phyloP scores from a whole-genome alignment of 2,888 invertebrate genomes.

The Liposcelis brunnea region DNA sequence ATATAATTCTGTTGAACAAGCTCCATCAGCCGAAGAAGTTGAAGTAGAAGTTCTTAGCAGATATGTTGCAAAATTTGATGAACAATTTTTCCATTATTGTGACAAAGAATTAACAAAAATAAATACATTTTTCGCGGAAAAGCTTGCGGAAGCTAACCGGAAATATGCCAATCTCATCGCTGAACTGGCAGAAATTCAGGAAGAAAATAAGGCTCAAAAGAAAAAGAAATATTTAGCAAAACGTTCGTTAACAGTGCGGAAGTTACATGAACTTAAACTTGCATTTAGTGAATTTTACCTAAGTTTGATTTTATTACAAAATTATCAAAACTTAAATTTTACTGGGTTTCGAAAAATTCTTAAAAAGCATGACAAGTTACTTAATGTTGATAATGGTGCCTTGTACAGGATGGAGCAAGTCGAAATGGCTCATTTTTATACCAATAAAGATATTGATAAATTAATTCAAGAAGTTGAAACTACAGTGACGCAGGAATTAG shows the following conservation, averaged over 20 bases:
- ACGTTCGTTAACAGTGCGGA: constrained; percentile 46
- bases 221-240: no score
- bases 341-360: constrained; percentile 81
- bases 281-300: constrained; percentile 85
- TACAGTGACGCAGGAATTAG: constrained; percentile 47
- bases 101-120: constrained; percentile 75
- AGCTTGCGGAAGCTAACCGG: constrained; percentile 71
- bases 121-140: constrained; percentile 63
- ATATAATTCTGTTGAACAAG: constrained; percentile 58
- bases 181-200: constrained; percentile 17
- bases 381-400: constrained; percentile 49
- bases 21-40: constrained; percentile 56
- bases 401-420: constrained; percentile 64
- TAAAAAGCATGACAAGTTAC: constrained; percentile 77
- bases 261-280: constrained; percentile 64
- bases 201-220: constrained; percentile 12
- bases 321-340: constrained; percentile 75
- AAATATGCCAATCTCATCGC: constrained; percentile 48
- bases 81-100: constrained; percentile 68
- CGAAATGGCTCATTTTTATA: constrained; percentile 67
- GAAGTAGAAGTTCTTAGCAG: constrained; percentile 51
- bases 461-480: constrained; percentile 65
- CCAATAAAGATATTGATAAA: constrained; percentile 69
- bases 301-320: constrained; percentile 67
- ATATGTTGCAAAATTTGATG: constrained; percentile 64